phyloP scores from a whole-genome alignment of 2,113 vertebrate species.

The Clarias macrocephalus region DNA sequence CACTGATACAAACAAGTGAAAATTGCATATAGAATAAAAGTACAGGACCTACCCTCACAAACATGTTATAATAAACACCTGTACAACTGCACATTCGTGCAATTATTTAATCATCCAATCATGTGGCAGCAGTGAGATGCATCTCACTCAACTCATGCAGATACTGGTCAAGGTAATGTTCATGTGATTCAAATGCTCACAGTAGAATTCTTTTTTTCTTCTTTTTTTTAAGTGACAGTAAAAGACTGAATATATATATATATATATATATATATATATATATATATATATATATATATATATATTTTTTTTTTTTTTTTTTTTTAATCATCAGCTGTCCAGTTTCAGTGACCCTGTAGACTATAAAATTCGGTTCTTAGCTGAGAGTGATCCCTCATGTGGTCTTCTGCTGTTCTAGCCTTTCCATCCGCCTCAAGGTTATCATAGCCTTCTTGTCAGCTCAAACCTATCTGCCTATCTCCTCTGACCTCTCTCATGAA shows the following conservation, averaged over 20 bases:
- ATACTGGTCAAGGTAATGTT: not conserved
- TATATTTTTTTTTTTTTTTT: too few relatives aligned
- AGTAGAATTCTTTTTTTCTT: not conserved
- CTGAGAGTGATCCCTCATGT: not conserved
- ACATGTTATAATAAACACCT: not conserved
- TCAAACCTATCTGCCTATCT: not conserved
- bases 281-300: too few relatives aligned
- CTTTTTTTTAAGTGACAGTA: too few relatives aligned
- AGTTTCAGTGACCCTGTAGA: not conserved
- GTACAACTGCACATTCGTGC: not conserved
- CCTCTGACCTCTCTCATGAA: not conserved
- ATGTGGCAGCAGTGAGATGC: not conserved
- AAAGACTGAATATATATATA: too few relatives aligned
- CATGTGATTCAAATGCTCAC: not conserved
- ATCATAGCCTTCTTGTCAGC: not conserved
- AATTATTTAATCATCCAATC: not conserved
- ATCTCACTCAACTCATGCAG: not conserved
- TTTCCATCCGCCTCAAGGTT: not conserved
- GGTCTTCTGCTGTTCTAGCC: not conserved
- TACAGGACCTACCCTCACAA: not conserved
- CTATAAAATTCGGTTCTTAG: not conserved
- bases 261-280: too few relatives aligned
- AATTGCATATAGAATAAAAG: not conserved
- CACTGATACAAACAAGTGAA: not conserved
- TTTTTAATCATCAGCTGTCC: too few relatives aligned